Evolutionary conservation across 2,113 vertebrate genomes (phyloP).

Genomic region (Poeciliopsis retropinna): DNA sequence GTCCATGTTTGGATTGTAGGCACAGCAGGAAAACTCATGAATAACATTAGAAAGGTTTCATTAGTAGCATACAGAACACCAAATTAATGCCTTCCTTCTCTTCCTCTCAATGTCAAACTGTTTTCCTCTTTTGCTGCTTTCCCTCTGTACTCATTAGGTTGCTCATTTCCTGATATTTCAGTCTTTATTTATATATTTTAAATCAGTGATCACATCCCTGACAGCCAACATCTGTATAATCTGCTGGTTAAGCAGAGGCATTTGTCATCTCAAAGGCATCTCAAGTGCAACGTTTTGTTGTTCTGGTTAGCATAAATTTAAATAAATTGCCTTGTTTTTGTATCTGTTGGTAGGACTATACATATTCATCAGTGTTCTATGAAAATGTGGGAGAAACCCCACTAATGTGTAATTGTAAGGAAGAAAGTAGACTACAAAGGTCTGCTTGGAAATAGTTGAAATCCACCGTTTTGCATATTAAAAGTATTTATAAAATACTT

Average conservation of each 20-base stretch:
- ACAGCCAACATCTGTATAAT: not conserved
- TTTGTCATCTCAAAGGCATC: not conserved
- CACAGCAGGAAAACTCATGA: conserved; percentile 65
- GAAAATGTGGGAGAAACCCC: not conserved
- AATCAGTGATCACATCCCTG: not conserved
- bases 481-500: too few relatives aligned
- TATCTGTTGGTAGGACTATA: not conserved
- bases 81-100: conserved; percentile 26
- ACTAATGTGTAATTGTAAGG: not conserved
- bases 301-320: not conserved
- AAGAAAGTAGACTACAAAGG: not conserved
- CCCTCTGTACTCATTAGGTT: not conserved
- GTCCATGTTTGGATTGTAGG: conserved; percentile 44
- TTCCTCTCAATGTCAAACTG: conserved; percentile 19
- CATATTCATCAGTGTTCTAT: not conserved
- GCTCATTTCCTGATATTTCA: not conserved
- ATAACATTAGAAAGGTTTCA: conserved; percentile 70
- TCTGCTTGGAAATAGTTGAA: not conserved
- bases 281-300: not conserved
- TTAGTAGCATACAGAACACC: conserved; percentile 41
- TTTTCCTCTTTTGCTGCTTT: not conserved
- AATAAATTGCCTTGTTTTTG: not conserved
- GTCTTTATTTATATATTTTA: not conserved
- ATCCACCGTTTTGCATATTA: too few relatives aligned
- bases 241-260: not conserved